phyloP scores from a whole-genome alignment of 1,140 invertebrate species.

The roundworm (Caenorhabditis elegans) region WBcel235 BX284604.4:7923001-7923500 shows the following conservation, averaged over 20 bases:
- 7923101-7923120: slow-evolving; percentile 22
- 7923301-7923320: slow-evolving; percentile 50
- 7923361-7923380: slow-evolving; percentile 13
- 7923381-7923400: not conserved
- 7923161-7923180: slow-evolving; percentile 48
- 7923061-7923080: slow-evolving; percentile 51
- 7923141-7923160: slow-evolving; percentile 39
- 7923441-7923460: too few relatives aligned
- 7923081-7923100: slow-evolving; percentile 41
- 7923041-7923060: slow-evolving; percentile 47
- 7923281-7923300: slow-evolving; percentile 48
- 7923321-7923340: slow-evolving; percentile 47
- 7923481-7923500: too few relatives aligned
- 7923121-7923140: not conserved
- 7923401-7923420: too few relatives aligned
- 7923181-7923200: slow-evolving; percentile 52
- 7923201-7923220: slow-evolving; percentile 49
- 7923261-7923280: slow-evolving; percentile 13
- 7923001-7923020: slow-evolving; percentile 8
- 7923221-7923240: not conserved
- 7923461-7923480: too few relatives aligned
- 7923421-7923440: too few relatives aligned
- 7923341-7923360: not conserved
- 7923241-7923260: too few relatives aligned
- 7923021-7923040: slow-evolving; percentile 40